Evolutionary conservation across 2,888 invertebrate genomes (phyloP), one percentile per base, ranked within the genome.

Genomic region (Diaperis boleti): DNA sequence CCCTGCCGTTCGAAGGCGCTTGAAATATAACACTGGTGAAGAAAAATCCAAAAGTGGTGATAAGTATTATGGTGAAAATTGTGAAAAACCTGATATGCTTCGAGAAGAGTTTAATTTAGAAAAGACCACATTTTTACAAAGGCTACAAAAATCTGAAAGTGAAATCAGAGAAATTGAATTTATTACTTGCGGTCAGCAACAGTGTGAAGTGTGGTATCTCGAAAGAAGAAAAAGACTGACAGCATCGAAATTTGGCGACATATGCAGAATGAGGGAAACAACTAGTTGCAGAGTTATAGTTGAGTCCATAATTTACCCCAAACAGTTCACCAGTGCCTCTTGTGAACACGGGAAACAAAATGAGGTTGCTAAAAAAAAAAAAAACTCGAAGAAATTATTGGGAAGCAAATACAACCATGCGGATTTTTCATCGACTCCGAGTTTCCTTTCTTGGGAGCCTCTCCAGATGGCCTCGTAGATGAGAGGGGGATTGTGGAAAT

Each of bases 41-140:
- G n/a, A 22, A 6, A 15, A 7, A 8, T 5, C 6, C 6, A 41
- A 13, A 6, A n/a, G n/a, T n/a, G 42, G 14, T 13, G 42, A 41
- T 15, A 41, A 41, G 14, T n/a, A 7, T 15, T 41, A 41, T 41
- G 42, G 42, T 5, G 42, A 41, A 11, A 41, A 41, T 13, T 14
- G 42, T 17, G 42, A 41, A 15, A 41, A 41, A n/a, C 42, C 22
- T 5, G 22, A 22, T 22, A 22, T 22, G 22, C 7, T 22, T 5
- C 4, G 7, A 10, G 35, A 35, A 8, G 35, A 35, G n/a, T 35
- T 35, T 35, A 6, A 4, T 3, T 7, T 7, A 11, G 35, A 5
- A 3, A 35, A 35, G 11, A 11, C n/a, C 4, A 10, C 3, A 11
- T 35, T 35, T 8, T 35, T 22, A 7, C 4, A 22, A 22, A 7